phyloP scores from a whole-genome alignment of 1,140 invertebrate genomes.

The Pseudomyrmex pallidus region DNA sequence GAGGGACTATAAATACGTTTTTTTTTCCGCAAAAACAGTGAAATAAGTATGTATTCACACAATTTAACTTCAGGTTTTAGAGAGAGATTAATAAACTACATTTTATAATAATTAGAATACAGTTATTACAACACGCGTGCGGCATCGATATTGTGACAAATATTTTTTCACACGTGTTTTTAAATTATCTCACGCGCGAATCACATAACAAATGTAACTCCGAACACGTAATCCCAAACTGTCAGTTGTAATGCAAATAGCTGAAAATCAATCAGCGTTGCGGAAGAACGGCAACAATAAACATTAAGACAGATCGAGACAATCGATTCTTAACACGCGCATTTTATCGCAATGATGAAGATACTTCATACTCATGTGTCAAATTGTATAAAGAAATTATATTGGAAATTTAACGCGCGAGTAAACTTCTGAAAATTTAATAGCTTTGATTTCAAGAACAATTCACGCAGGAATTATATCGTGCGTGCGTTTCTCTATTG shows the following conservation, averaged over 20 bases:
- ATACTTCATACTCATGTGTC: too few species aligned
- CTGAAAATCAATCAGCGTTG: too few species aligned
- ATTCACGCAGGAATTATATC: not conserved
- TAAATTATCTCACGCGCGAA: not conserved
- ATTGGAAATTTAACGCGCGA: not conserved
- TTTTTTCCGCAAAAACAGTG: not conserved
- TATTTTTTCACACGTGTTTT: not conserved
- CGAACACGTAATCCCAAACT: too few species aligned
- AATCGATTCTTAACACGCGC: too few species aligned
- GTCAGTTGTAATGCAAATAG: not conserved
- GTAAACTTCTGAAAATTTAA: not conserved
- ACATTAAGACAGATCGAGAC: not conserved
- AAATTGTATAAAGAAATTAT: not conserved
- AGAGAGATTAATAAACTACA: too few species aligned
- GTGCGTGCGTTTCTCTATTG: not conserved
- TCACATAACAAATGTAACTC: not conserved
- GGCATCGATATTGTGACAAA: too few species aligned
- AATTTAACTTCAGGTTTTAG: too few species aligned
- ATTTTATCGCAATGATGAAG: too few species aligned
- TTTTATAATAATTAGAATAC: too few species aligned
- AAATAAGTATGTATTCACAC: too few species aligned
- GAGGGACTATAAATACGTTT: not conserved
- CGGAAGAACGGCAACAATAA: too few species aligned
- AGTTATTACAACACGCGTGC: too few species aligned
- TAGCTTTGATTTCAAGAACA: not conserved